Evolutionary conservation across 2,113 vertebrate genomes (phyloP), one percentile per base, ranked within the genome.

Genomic region (Gavia stellata): DNA sequence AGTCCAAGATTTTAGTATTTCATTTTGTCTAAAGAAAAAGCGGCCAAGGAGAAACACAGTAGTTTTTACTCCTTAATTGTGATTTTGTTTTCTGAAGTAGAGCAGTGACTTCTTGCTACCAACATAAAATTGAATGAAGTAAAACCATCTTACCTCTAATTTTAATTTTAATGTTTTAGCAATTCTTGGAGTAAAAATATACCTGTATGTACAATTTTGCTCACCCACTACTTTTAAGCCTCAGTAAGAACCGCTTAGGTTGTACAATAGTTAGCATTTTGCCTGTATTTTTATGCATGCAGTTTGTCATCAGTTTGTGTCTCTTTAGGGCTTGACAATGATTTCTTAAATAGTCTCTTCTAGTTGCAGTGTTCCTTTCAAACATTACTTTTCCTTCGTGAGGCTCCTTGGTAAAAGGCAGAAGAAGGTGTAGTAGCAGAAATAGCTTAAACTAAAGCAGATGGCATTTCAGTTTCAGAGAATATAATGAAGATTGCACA

Each of bases 181-280:
- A 7, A 52, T 84, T 73, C 25, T 47, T 90, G 53, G 77, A 91
- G 65, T 86, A 84, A 91, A 87, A 90, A 67, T 88, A 80, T 15
- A 94, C 25, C 47, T 81, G 44, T 71, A 36, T 45, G 13, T 85
- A 50, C 2, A 61, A 45, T 88, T 91, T 53, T 96, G 49, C 80
- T 86, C 45, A 79, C 31, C 19, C 23, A 47, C 36, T 42, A 34
- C 61, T 91, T 96, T 84, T 90, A 94, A 96, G 33, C 14, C 40
- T 83, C 86, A 70, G 44, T 79, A 62, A 91, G 86, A 90, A 49
- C 63, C 92, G 52, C 70, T 77, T 28, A 61, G 42, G n/a, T 91
- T 96, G 44, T 92, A 52, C 61, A 40, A 47, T 55, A 91, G 62
- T 86, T 73, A 93, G 84, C 52, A 94, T 87, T 95, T 88, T 95